Evolutionary conservation across 2,888 invertebrate genomes (phyloP).

Genomic region (Crossocerus cetratus): DNA sequence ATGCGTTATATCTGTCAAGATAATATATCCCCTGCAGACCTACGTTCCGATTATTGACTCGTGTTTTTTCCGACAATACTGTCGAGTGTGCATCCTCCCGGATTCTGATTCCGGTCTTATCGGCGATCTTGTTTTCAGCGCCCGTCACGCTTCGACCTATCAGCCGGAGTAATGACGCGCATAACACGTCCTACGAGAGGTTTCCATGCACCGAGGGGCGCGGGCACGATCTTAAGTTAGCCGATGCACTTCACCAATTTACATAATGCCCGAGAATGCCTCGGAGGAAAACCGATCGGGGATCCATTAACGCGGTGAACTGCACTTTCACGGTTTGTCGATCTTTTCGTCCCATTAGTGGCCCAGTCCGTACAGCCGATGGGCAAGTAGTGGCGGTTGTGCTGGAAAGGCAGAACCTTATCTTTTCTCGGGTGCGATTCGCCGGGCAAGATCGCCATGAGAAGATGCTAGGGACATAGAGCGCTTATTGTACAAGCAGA

Average conservation of each 20-base stretch:
- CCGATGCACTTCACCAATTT: background rate
- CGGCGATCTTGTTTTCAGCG: background rate
- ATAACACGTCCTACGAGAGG: background rate
- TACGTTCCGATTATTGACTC: slow-evolving; percentile 26
- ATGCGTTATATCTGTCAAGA: slow-evolving; percentile 33
- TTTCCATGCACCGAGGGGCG: too few relatives aligned
- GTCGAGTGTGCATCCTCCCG: slow-evolving; percentile 6
- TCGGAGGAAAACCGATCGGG: background rate
- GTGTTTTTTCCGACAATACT: slow-evolving; percentile 8
- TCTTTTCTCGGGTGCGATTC: too few relatives aligned
- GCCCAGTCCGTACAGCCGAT: too few relatives aligned
- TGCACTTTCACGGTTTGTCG: background rate
- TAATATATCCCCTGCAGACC: slow-evolving; percentile 27
- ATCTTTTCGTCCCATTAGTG: background rate
- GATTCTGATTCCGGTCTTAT: slow-evolving; percentile 15
- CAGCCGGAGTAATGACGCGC: background rate
- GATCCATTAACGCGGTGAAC: too few relatives aligned
- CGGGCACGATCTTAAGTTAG: background rate
- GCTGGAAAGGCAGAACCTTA: background rate
- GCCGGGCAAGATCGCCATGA: too few relatives aligned
- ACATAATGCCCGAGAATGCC: background rate
- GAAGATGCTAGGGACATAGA: too few relatives aligned
- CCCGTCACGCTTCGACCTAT: background rate
- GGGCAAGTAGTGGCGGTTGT: too few relatives aligned
- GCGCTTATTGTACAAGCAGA: too few relatives aligned